Base-by-base conservation (phyloP, 2,888 invertebrate genomes). In the Cancer borealis region DNA sequence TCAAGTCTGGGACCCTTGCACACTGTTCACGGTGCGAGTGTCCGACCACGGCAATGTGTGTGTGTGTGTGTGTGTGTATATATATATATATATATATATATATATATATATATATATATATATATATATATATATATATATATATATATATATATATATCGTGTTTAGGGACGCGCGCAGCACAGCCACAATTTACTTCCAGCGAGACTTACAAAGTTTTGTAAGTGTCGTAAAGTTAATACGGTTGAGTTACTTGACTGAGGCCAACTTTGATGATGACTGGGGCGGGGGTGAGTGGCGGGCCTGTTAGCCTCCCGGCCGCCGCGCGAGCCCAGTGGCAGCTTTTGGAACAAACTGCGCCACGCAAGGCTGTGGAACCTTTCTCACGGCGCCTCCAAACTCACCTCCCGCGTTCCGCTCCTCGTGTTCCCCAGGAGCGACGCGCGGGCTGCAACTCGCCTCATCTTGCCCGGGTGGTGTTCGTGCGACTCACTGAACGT, bases 61-160 rank as follows among this genome's bases (percentile, higher is more conserved):
- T 47, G 12, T 89, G 0, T 88, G 6, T 88, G 8, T 88, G 26
- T 88, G 26, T 88, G 26, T 88, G 26, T 88, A 10, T 88, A 10
- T 46, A 4, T 88, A 30, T 88, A 39, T 88, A 39, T 88, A 39
- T 88, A 46, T 88, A 46, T 88, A 2, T 88, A 8, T 88, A 30
- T 88, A 30, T 88, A 30, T 88, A 30, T 88, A 30, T 88, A 30
- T 46, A 12, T 88, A 30, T 88, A 39, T 88, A 39, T 88, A 39
- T 88, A 46, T 88, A 46, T 88, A 88, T 88, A 88, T 88, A 88
- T 88, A 88, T 88, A 88, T 88, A 89, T 46, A 89, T 46, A 89
- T 46, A 89, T 46, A 89, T 21, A 89, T 46, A 89, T 46, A 89
- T 47, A 89, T 89, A 89, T 47, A 89, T 89, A 47, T 26, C 6